Conservation (phyloP, 1,140 invertebrate species). For the Caerostris darwini region DNA sequence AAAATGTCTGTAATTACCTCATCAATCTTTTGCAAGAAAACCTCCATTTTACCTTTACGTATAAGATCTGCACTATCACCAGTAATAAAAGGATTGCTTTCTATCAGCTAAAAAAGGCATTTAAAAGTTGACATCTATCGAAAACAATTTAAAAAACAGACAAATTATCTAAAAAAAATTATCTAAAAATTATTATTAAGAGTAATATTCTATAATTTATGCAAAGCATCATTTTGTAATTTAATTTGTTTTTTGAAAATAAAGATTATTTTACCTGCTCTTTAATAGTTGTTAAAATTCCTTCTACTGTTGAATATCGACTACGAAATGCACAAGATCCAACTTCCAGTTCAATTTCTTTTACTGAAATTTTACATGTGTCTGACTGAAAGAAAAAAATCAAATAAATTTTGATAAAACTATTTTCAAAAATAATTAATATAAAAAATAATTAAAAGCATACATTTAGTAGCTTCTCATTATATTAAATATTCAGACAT, state of each 20-base stretch:
- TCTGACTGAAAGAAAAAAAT: conserved; percentile 87
- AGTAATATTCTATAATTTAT: too few species aligned
- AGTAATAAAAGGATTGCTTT: conserved; percentile 87
- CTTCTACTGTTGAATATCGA: conserved; percentile 97
- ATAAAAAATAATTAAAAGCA: too few species aligned
- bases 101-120: conserved; percentile 82
- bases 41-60: conserved; percentile 83
- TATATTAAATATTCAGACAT: too few species aligned
- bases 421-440: too few species aligned
- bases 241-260: background rate
- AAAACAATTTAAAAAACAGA: too few species aligned
- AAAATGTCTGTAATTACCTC: conserved; percentile 82
- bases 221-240: background rate
- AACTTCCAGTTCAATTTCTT: conserved; percentile 93
- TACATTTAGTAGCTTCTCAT: too few species aligned
- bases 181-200: too few species aligned
- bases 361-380: conserved; percentile 92
- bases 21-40: conserved; percentile 88
- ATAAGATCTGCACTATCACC: conserved; percentile 88
- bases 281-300: conserved; percentile 83
- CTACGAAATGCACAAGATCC: conserved; percentile 93
- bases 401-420: background rate
- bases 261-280: conserved; percentile 80
- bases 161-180: too few species aligned
- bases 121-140: background rate